These are phyloP conservation scores for Amazona vittata DNA, from an alignment of 2,113 vertebrate genomes.

Conservation along the genomic window DNA sequence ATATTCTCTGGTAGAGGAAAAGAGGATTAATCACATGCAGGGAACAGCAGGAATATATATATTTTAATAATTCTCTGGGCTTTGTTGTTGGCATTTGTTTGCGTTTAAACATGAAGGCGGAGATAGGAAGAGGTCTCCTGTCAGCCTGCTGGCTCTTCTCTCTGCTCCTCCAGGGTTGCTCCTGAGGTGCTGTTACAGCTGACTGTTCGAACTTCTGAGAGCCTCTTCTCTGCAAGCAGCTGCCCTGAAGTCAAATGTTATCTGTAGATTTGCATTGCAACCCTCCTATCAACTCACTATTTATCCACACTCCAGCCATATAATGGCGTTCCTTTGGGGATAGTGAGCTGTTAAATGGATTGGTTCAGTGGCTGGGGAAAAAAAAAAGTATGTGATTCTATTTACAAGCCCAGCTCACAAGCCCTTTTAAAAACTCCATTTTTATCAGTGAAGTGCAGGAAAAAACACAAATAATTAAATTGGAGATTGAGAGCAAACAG, in stretches of 20 bases:
- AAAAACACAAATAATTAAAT: not conserved
- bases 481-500: not conserved
- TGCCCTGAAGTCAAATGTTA: not conserved
- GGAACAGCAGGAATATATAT: not conserved
- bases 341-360: not conserved
- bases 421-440: not conserved
- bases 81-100: not conserved
- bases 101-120: not conserved
- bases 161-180: not conserved
- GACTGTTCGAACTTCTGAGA: not conserved
- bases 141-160: not conserved
- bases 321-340: not conserved
- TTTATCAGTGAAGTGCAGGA: not conserved
- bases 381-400: not conserved
- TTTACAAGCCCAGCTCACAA: not conserved
- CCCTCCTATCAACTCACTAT: not conserved
- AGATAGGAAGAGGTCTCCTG: not conserved
- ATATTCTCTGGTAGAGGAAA: not conserved
- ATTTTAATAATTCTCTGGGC: not conserved
- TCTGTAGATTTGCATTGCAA: conserved; percentile 2
- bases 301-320: not conserved
- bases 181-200: not conserved
- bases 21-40: conserved; percentile 16
- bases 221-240: not conserved
- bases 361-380: not conserved